These are phyloP conservation scores for Pollenia labialis DNA, from an alignment of 2,888 invertebrate species.

Conservation along the genomic window DNA sequence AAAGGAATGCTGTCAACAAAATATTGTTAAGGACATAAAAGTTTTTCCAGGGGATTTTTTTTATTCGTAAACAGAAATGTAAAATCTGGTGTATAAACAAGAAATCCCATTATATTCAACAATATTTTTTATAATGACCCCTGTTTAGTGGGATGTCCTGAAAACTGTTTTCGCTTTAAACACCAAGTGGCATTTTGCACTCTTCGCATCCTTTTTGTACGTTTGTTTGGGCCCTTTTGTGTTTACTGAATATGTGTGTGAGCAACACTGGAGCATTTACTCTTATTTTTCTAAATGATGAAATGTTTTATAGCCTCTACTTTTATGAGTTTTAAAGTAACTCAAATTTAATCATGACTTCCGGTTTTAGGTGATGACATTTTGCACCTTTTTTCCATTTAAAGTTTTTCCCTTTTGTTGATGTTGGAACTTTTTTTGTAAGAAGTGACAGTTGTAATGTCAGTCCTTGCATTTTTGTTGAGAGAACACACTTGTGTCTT, in stretches of 20 bases:
- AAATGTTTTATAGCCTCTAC: neutral
- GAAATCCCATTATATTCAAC: constrained; percentile 50
- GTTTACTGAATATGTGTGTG: neutral
- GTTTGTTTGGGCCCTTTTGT: neutral
- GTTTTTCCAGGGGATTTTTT: neutral
- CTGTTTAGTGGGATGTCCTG: constrained; percentile 28
- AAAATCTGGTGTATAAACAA: neutral
- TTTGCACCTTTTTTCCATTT: constrained; percentile 38
- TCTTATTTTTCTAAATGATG: neutral
- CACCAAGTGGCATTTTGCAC: constrained; percentile 2
- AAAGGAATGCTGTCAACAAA: neutral
- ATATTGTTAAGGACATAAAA: neutral
- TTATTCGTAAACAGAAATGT: neutral
- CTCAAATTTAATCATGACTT: constrained; percentile 66
- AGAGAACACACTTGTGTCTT: neutral
- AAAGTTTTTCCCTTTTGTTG: neutral
- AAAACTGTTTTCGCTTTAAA: constrained; percentile 38
- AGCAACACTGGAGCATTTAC: neutral
- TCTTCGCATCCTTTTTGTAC: neutral
- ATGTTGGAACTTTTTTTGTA: neutral
- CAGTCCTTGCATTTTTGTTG: neutral
- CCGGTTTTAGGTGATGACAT: constrained; percentile 52
- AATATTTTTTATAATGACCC: constrained; percentile 49
- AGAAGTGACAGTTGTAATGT: neutral
- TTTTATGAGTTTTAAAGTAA: constrained; percentile 21